These are phyloP conservation scores for Ennomos fuscantarius DNA, from an alignment of 2,888 invertebrate species.

Conservation along the genomic window DNA sequence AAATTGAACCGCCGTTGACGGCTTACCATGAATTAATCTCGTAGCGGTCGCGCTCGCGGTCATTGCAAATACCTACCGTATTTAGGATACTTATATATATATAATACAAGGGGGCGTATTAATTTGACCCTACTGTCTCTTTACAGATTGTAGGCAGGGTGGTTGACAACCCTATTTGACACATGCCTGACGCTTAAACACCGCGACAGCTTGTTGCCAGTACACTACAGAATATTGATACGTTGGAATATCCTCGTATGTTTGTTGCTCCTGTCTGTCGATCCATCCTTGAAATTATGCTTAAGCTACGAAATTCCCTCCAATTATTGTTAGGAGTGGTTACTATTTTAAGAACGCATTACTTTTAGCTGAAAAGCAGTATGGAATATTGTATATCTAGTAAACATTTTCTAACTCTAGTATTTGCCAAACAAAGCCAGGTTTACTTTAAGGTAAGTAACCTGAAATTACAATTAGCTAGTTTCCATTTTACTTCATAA, in stretches of 20 bases:
- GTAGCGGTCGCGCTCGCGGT: too few species aligned
- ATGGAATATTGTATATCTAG: background rate
- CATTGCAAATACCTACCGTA: too few species aligned
- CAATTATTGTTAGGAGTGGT: constrained; percentile 21
- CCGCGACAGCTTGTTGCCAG: constrained; percentile 45
- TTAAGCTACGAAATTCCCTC: constrained; percentile 12
- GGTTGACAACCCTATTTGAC: constrained; percentile 7
- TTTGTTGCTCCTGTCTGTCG: constrained; percentile 38
- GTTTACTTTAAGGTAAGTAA: too few species aligned
- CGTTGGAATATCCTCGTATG: constrained; percentile 36
- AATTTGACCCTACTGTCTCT: too few species aligned
- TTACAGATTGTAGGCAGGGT: background rate
- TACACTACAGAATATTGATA: constrained; percentile 37
- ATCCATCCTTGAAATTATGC: constrained; percentile 17
- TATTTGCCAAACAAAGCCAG: too few species aligned
- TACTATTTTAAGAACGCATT: constrained; percentile 17
- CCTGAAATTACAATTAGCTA: too few species aligned
- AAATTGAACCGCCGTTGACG: too few species aligned
- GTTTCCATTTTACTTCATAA: too few species aligned
- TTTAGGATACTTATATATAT: too few species aligned
- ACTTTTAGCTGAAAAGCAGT: background rate
- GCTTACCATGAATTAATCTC: too few species aligned
- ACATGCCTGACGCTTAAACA: constrained; percentile 38
- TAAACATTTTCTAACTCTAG: too few species aligned
- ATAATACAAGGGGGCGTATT: too few species aligned